phyloP scores from a whole-genome alignment of 2,113 vertebrate genomes.

The Deroptyus accipitrinus region DNA sequence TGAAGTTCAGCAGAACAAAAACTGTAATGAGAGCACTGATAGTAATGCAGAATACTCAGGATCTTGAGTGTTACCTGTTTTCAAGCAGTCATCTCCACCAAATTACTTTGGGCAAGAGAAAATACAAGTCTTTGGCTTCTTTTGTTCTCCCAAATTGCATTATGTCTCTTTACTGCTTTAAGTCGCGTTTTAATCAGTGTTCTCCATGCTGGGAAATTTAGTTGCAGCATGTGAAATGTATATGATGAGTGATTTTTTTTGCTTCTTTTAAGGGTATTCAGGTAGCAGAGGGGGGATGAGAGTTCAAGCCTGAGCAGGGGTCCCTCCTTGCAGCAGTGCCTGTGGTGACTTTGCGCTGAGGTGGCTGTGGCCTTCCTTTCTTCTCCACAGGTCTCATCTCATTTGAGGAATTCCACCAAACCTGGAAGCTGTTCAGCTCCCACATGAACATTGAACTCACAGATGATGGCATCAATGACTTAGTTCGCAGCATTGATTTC shows the following conservation, averaged over 20 bases:
- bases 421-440: slow-evolving; percentile 89
- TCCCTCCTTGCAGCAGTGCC: not conserved
- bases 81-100: not conserved
- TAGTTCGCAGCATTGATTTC: slow-evolving; percentile 92
- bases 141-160: not conserved
- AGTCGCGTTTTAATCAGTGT: not conserved
- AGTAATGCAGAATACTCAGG: accelerated
- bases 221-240: not conserved
- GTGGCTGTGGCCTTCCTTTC: not conserved
- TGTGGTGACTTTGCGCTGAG: accelerated
- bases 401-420: slow-evolving; percentile 89
- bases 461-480: slow-evolving; percentile 79
- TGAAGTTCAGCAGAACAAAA: not conserved
- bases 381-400: slow-evolving; percentile 85
- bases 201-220: not conserved
- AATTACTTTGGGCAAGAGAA: not conserved
- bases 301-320: not conserved
- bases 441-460: slow-evolving; percentile 85
- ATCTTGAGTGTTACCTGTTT: not conserved
- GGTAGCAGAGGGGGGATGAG: not conserved
- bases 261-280: not conserved
- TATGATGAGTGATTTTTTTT: not conserved
- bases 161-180: not conserved
- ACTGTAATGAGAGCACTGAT: not conserved
- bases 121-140: not conserved